Conservation (phyloP, 2,888 invertebrate genomes). For the Dynastes grantii region DNA sequence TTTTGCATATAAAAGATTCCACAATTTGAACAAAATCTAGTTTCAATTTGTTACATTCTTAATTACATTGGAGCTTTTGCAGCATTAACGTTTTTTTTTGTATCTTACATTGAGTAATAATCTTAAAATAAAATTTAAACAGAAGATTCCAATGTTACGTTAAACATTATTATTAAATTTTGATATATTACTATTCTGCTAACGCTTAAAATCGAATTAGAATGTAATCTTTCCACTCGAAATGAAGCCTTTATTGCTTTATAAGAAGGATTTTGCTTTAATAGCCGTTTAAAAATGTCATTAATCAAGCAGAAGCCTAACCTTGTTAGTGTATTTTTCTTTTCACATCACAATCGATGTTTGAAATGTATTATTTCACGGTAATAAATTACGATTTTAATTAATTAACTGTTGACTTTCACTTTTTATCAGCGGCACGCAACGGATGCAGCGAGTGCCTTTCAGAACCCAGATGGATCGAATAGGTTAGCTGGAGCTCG, state of each 20-base stretch:
- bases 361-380: slow-evolving; percentile 43
- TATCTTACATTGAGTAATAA: too few relatives aligned
- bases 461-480: background rate
- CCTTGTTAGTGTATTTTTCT: slow-evolving; percentile 20
- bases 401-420: slow-evolving; percentile 36
- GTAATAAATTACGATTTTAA: slow-evolving; percentile 33
- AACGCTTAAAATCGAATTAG: too few relatives aligned
- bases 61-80: too few relatives aligned
- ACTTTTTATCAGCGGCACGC: slow-evolving; percentile 20
- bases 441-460: background rate
- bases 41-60: too few relatives aligned
- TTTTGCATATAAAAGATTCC: too few relatives aligned
- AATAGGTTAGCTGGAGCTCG: too few relatives aligned
- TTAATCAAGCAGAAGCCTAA: slow-evolving; percentile 15
- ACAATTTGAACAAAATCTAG: too few relatives aligned
- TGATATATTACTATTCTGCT: too few relatives aligned
- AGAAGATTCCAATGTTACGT: too few relatives aligned
- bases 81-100: too few relatives aligned
- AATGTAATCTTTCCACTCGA: background rate
- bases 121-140: too few relatives aligned
- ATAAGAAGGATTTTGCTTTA: slow-evolving; percentile 10
- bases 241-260: background rate
- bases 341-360: slow-evolving; percentile 21
- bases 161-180: too few relatives aligned
- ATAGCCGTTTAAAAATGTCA: slow-evolving; percentile 19